Base-by-base conservation (phyloP, 2,888 invertebrate genomes). In the Luperina nickerlii region DNA sequence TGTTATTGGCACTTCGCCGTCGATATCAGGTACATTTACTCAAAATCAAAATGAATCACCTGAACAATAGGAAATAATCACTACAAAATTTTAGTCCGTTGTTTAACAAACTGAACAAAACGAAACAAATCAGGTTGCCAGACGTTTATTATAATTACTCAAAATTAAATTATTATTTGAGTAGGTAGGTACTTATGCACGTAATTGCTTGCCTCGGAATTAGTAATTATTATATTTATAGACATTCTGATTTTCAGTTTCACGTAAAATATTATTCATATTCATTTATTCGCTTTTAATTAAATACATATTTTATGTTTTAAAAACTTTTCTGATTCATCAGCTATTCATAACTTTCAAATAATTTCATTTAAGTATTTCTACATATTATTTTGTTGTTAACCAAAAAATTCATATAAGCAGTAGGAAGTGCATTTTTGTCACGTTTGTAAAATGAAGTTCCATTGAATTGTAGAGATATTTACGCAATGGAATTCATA, bases 101-200 rank as follows among this genome's bases (percentile, higher is more conserved):
- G 57, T 83, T 42, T 24, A 76, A 48, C 65, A 76, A 76, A 83
- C 65, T 27, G 27, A 83, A 79, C 83, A 83, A 84, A 80, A 79
- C 66, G 66, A 79, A 79, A 57, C 24, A 81, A 81, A 42, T 51
- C 32, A 77, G 48, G 65, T 67, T 78, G 66, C 84, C 84, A 84
- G 66, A 78, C 24, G 66, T 67, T 78, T 78, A 84, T 67, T 60
- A 60, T 60, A 66, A 60, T 79, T 66, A 79, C 5, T 45, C n/a
- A 45, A 27, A 65, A 78, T 84, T 84, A 60, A 51, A 45, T 62
- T 67, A 83, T 67, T 83, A 84, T 67, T 15, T 51, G 57, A 79
- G 65, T 51, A 60, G 15, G 27, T 60, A 57, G 3, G 32, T 32
- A 32, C 32, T 2, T 45, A 45, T 45, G 18, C 27, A 38, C 18